Evolutionary conservation across 2,113 vertebrate species (phyloP).

Genomic region (Dryoscopus gambensis): DNA sequence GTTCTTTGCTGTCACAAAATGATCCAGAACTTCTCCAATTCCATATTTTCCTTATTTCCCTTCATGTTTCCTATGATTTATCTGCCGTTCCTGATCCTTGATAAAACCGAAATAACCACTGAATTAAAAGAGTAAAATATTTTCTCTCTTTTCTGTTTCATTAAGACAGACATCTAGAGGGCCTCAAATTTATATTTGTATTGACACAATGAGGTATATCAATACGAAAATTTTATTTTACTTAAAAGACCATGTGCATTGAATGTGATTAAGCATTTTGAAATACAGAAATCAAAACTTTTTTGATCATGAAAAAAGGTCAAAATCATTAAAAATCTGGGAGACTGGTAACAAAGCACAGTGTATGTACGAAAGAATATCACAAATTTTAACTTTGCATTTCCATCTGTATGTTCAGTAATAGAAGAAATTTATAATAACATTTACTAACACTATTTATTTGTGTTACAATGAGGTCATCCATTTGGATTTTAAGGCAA

Average conservation of each 20-base stretch:
- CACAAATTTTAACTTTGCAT: slow-evolving; percentile 21
- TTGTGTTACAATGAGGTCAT: slow-evolving; percentile 61
- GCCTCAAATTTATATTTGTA: not conserved
- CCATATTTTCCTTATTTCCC: not conserved
- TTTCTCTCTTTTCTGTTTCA: not conserved
- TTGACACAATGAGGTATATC: not conserved
- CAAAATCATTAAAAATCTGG: not conserved
- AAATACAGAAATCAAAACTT: not conserved
- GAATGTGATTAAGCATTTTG: not conserved
- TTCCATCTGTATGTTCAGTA: slow-evolving; percentile 50
- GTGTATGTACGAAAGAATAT: not conserved
- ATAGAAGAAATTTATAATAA: slow-evolving; percentile 49
- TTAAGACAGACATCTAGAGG: not conserved
- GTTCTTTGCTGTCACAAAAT: not conserved
- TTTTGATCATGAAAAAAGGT: not conserved
- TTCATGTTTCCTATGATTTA: not conserved
- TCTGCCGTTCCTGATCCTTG: not conserved
- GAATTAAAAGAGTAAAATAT: not conserved
- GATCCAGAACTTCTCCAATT: not conserved
- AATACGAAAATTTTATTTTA: not conserved
- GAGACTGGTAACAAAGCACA: not conserved
- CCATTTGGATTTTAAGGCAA: slow-evolving; percentile 39
- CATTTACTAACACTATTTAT: slow-evolving; percentile 55
- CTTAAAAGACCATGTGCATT: not conserved
- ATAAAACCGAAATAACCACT: not conserved